Conservation (phyloP, 2,797 vertebrate species). For the Phoebastria nigripes region DNA sequence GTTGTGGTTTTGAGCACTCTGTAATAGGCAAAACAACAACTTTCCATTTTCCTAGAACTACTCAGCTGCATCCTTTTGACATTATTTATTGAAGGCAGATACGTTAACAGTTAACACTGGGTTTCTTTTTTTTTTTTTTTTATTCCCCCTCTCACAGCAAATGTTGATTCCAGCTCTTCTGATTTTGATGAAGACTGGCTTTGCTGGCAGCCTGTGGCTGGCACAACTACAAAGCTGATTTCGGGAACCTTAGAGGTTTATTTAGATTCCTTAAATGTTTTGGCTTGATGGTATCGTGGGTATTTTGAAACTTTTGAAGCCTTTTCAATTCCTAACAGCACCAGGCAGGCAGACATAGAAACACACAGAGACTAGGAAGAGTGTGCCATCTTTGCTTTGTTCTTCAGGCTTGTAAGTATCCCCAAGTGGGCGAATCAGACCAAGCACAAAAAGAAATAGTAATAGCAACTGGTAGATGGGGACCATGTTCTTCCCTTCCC, state of each 20-base stretch:
- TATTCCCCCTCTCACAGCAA: background rate
- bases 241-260: slow-evolving; percentile 43
- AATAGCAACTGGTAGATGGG: background rate
- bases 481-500: background rate
- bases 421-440: background rate
- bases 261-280: slow-evolving; percentile 56
- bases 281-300: slow-evolving; percentile 28
- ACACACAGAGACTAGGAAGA: background rate
- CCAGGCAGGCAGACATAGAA: background rate
- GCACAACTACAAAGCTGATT: slow-evolving; percentile 55
- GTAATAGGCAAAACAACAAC: background rate
- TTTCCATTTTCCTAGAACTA: background rate
- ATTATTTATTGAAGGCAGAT: slow-evolving; percentile 34
- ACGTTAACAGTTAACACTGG: slow-evolving; percentile 21
- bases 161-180: slow-evolving; percentile 32
- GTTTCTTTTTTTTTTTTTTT: background rate
- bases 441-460: background rate
- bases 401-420: background rate
- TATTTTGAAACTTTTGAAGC: slow-evolving; percentile 53
- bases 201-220: slow-evolving; percentile 50
- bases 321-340: slow-evolving; percentile 21
- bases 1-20: background rate
- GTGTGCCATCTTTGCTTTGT: background rate
- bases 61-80: background rate
- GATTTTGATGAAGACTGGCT: slow-evolving; percentile 60